Conservation (phyloP, 2,888 invertebrate genomes). For the Sinhomidia bicolor region DNA sequence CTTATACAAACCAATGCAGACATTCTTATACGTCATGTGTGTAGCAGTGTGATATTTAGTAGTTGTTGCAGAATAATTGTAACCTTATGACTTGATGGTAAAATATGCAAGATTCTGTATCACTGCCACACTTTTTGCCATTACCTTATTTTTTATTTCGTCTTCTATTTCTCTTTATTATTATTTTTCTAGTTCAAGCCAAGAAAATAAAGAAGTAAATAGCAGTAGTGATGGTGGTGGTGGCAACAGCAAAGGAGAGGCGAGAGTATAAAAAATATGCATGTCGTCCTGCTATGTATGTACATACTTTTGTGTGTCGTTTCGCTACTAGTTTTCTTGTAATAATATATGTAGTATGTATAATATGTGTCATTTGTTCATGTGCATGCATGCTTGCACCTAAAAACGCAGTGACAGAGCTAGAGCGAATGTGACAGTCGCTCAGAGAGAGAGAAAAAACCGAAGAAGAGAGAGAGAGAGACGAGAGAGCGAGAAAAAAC, state of each 20-base stretch:
- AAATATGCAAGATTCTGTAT: conserved; percentile 10
- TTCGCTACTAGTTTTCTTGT: not conserved
- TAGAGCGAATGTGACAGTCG: conserved; percentile 40
- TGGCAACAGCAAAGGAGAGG: not conserved
- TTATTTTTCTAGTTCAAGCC: not conserved
- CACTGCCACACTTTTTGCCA: conserved; percentile 16
- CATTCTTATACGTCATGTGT: too few relatives aligned
- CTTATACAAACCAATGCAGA: too few relatives aligned
- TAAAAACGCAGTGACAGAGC: conserved; percentile 30
- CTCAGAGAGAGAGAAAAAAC: conserved; percentile 17
- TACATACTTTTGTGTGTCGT: too few relatives aligned
- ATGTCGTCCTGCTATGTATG: too few relatives aligned
- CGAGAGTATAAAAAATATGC: not conserved
- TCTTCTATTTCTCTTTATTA: conserved; percentile 15
- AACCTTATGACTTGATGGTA: conserved; percentile 9
- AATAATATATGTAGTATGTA: not conserved
- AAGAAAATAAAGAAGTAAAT: not conserved
- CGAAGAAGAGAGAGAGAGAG: not conserved
- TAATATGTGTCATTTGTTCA: conserved; percentile 23
- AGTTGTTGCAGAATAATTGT: not conserved
- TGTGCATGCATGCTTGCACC: conserved; percentile 34
- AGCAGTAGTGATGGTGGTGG: not conserved
- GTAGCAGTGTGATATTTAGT: too few relatives aligned
- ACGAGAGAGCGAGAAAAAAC: conserved; percentile 6
- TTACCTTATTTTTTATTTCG: conserved; percentile 16